A percentile compares a stretch with the other conserved stretches of the same genome.
Evolutionary conservation across 1,140 invertebrate species (phyloP).

Genomic region (Hylaeus anthracinus): DNA sequence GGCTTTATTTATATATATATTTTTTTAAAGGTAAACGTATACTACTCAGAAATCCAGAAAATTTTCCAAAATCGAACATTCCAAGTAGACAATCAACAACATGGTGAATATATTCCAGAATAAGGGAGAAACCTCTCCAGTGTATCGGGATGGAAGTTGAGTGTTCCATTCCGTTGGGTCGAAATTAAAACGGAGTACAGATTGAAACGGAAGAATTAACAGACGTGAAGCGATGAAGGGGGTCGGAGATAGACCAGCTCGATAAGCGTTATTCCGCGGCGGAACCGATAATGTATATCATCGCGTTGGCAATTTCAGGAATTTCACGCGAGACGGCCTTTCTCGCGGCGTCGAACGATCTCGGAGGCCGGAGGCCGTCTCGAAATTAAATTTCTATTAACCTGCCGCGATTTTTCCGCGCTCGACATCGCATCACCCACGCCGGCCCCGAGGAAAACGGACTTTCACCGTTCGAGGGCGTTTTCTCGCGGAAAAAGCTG

Average conservation of each 20-base stretch:
- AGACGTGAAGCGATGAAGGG: neutral
- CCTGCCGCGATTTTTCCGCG: constrained; percentile 3
- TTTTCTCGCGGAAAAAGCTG: constrained; percentile 55
- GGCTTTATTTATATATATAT: no score
- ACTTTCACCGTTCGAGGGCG: constrained; percentile 64
- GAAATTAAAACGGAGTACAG: no score
- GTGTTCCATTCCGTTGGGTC: no score
- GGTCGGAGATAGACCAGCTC: neutral
- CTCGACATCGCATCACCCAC: constrained; percentile 36
- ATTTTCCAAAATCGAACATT: no score
- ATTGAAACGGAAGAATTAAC: neutral
- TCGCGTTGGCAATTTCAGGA: neutral
- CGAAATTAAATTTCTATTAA: constrained; percentile 42
- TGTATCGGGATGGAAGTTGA: no score
- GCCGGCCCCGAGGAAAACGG: constrained; percentile 42
- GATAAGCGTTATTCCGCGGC: neutral
- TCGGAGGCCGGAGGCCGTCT: neutral
- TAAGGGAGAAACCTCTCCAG: no score
- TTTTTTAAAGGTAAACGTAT: no score
- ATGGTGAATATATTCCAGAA: no score
- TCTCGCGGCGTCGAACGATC: neutral
- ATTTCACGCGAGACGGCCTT: constrained; percentile 4
- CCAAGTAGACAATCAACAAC: no score
- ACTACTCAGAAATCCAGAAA: no score
- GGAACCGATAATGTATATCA: constrained; percentile 13